Evolutionary conservation across 2,797 vertebrate genomes (phyloP), one percentile per base, ranked within the genome.

Genomic region (Coregonus ussuriensis): DNA sequence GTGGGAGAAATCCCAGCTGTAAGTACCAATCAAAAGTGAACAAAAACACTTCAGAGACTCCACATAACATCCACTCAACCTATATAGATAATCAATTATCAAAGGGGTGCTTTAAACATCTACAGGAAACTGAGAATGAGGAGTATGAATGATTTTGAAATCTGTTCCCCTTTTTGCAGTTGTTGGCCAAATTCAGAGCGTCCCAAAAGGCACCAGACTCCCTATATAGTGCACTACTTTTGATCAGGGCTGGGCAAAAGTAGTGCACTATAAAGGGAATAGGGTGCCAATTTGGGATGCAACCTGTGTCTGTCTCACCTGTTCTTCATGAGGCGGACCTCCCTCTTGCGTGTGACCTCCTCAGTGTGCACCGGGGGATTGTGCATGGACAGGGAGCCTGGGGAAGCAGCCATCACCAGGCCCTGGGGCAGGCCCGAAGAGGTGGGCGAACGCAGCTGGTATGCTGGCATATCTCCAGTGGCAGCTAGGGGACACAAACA

Each of bases 321-420:
- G 92, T 99, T 99, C 83, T 99, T 99, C 96, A 99, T 94, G 71
- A 99, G 95, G 11, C 98, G 93, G 86, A 98, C 93, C 84, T 98
- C 96, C 83, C 97, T 94, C 88, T 99, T 99, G 82, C 97, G 96
- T 11, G 97, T 98, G 79, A 95, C 94, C 87, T 98, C 97, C 77
- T 98, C 97, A 3, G 96, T 91, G 79, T 96, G 91, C 9, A 81
- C 76, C 0, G 96, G 92, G 3, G 97, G 95, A 86, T 90, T 97
- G 76, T 97, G 96, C 90, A 98, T 90, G 66, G 66, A 37, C 59
- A 63, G n/a, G 83, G 93, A 85, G 79, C 94, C 94, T 0, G 96
- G 96, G 0, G 97, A 96, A 0, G 96, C 92, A 1, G 97, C 94
- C 96, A 98, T 96, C 75, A 98, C 95, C 21, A 98, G 94, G 74